Evolutionary conservation across 2,888 invertebrate genomes (phyloP).

Genomic region (Pollenia labialis): DNA sequence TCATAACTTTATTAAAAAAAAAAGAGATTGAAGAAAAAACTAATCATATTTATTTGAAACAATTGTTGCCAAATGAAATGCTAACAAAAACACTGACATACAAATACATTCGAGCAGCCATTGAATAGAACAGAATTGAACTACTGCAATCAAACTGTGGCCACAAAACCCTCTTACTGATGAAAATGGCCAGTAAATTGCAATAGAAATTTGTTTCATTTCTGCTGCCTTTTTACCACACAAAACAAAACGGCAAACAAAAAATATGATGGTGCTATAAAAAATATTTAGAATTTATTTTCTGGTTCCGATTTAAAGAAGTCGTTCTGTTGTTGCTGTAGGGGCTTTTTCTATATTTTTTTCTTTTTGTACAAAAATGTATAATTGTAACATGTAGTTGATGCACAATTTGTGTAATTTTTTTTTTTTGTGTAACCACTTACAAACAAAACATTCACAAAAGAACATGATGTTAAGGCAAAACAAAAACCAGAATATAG

Average conservation of each 20-base stretch:
- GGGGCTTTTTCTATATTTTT: not conserved
- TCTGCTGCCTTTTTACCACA: not conserved
- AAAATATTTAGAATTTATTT: slow-evolving; percentile 36
- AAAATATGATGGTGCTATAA: slow-evolving; percentile 11
- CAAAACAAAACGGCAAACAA: slow-evolving; percentile 13
- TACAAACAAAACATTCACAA: not conserved
- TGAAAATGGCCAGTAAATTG: slow-evolving; percentile 28
- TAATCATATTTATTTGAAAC: too few species aligned
- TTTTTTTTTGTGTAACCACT: slow-evolving; percentile 6
- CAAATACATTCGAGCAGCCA: not conserved
- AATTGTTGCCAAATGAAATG: not conserved
- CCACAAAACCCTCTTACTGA: slow-evolving; percentile 54
- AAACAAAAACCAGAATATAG: not conserved
- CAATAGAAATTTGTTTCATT: slow-evolving; percentile 20
- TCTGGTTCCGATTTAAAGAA: slow-evolving; percentile 38
- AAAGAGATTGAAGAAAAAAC: too few species aligned
- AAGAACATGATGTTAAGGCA: not conserved
- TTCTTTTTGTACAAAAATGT: not conserved
- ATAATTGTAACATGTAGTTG: slow-evolving; percentile 1
- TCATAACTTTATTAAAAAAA: too few species aligned
- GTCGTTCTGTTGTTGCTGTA: not conserved
- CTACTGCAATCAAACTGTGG: slow-evolving; percentile 33
- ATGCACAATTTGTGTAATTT: slow-evolving; percentile 30
- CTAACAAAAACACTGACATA: not conserved
- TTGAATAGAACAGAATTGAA: too few species aligned